Base-by-base conservation (phyloP, 2,888 invertebrate species). In the Disparrhopalites patrizii region DNA sequence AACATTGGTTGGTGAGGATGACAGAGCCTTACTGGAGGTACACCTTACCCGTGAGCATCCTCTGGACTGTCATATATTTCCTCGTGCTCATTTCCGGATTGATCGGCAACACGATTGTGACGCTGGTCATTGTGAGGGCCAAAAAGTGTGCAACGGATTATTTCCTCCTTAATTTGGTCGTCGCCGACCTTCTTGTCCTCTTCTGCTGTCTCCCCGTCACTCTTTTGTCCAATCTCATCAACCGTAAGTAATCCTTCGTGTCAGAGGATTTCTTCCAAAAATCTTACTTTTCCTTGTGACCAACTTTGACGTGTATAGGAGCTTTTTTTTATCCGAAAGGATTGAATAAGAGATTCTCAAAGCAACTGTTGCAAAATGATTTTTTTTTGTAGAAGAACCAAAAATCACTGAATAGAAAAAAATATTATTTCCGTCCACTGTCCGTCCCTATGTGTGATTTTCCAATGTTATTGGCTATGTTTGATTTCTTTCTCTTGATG, bases 151-250 rank as follows among this genome's bases (percentile, higher is more conserved):
- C 81, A 1, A 84, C 84, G 68, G 83, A 84, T 76, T 81, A 82
- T 70, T 81, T 84, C 77, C 83, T 84, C 60, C 81, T 81, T 51
- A 84, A 84, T 76, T 76, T 84, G 67, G 84, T 84, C 8, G 76
- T 82, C 47, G 85, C 84, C 3, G 85, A 85, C 76, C 77, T 84
- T 3, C 78, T 85, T 33, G 84, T 84, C 58, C 80, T 83, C 68
- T 78, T 84, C 30, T 81, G 84, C 68, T 84, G 83, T 74, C 79
- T 85, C n/a, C 84, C 84, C 1, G 82, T 83, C 61, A 84, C 84
- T 1, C 79, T 84, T 30, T 78, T 83, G 66, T 81, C 82, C 68
- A 84, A 83, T 76, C 78, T 84, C 27, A 81, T 83, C 66, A 80
- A 80, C 69, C 83, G 84, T 84, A 76, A 80, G 80, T 78, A 36